phyloP scores from a whole-genome alignment of 1,140 invertebrate genomes.

The Drosophila kohkoa region DNA sequence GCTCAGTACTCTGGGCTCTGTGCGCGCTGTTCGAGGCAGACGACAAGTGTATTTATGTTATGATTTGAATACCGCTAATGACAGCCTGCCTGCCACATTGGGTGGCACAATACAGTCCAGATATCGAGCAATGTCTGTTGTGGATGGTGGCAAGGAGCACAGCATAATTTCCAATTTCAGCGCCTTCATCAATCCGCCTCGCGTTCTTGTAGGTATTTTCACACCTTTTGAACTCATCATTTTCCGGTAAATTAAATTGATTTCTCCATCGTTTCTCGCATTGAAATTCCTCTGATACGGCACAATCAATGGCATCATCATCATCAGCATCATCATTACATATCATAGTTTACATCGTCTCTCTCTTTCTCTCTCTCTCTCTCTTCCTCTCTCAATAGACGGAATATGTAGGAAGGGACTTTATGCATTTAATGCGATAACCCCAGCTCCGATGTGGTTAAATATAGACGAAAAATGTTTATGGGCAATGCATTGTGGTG shows the following conservation, averaged over 20 bases:
- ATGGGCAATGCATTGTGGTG: constrained; percentile 18
- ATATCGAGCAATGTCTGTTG: not conserved
- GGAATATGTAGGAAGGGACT: not conserved
- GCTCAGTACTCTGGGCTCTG: constrained; percentile 10
- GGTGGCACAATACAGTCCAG: constrained; percentile 45
- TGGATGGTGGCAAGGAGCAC: constrained; percentile 1
- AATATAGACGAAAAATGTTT: constrained; percentile 59
- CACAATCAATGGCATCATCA: constrained; percentile 43
- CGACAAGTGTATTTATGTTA: constrained; percentile 85
- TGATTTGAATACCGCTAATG: constrained; percentile 84
- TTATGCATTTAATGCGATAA: constrained; percentile 63
- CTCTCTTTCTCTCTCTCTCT: not conserved
- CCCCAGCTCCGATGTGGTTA: constrained; percentile 32
- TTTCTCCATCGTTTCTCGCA: constrained; percentile 41
- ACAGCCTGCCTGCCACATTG: constrained; percentile 59
- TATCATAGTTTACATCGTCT: constrained; percentile 39
- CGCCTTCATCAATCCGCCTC: constrained; percentile 56
- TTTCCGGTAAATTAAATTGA: constrained; percentile 50
- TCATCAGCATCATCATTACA: constrained; percentile 53
- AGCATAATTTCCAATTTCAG: constrained; percentile 40
- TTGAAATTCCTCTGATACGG: not conserved
- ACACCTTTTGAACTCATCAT: constrained; percentile 62
- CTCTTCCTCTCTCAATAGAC: not conserved
- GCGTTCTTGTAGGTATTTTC: constrained; percentile 77
- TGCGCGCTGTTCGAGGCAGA: constrained; percentile 50